Base-by-base conservation (phyloP, 2,113 vertebrate species). In the Rhabdomys dilectus region DNA sequence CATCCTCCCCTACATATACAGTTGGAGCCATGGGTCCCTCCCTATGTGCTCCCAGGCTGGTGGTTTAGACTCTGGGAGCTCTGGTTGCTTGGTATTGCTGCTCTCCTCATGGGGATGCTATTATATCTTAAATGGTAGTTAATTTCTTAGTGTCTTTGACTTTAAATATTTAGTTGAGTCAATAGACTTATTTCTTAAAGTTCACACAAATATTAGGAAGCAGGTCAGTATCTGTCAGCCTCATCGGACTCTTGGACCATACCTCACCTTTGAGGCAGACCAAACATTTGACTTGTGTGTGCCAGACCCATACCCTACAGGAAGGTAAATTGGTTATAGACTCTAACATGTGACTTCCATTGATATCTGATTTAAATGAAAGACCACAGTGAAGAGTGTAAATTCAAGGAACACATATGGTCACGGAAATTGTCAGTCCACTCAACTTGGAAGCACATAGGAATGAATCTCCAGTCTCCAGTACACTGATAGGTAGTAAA, bases 161-260 rank as follows among this genome's bases (percentile, higher is more conserved):
- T 81, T 82, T 51, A 39, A 51, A 90, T 85, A 84, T 58, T 62
- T 36, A 58, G 16, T 31, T 89, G 21, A 82, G 19, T 26, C 82
- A 92, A 51, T 76, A 77, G 68, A 15, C 13, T 88, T 45, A 85
- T 81, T 92, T 91, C 70, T 31, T 84, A 88, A 91, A 91, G 29
- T 3, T 81, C 13, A 81, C 3, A 36, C 3, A 77, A 75, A 77
- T 34, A 70, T 51, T 19, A 97, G 26, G 36, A 29, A 84, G 64
- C 2, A 2, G 58, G 24, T 66, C 53, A 80, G 42, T 42, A 92
- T 93, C 13, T 36, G 26, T 68, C 29, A 91, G 13, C 7, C 13
- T 89, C 62, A 48, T 75, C 78, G 75, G 45, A 51, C 7, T 77
- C 60, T 56, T 86, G 70, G n/a, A 91, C 48, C 70, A 77, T n/a